Percentiles rank a stretch among this genome's conserved stretches.
Evolutionary conservation across 2,888 invertebrate genomes (phyloP).

Genomic region (Nomada lathburiana): DNA sequence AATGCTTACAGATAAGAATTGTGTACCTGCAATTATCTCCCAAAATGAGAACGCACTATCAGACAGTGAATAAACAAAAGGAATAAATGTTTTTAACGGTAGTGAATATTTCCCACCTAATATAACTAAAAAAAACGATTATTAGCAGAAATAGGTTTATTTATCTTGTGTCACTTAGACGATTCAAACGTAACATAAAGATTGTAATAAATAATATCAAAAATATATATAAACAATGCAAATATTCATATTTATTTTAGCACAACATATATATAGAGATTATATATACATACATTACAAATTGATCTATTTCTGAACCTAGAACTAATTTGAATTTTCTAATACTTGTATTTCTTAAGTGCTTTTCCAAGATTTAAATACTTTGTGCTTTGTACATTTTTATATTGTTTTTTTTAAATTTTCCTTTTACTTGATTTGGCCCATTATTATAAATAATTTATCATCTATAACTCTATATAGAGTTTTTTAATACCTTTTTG

Average conservation of each 20-base stretch:
- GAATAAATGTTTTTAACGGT: conserved; percentile 26
- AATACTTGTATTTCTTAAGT: conserved; percentile 83
- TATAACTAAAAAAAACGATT: not conserved
- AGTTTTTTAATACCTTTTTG: conserved; percentile 84
- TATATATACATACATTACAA: conserved; percentile 2
- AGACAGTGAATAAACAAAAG: conserved; percentile 80
- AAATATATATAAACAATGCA: conserved; percentile 8
- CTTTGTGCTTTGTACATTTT: conserved; percentile 82
- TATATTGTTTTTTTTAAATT: conserved; percentile 82
- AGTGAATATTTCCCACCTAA: conserved; percentile 1
- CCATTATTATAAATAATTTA: conserved; percentile 79
- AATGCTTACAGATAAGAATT: conserved; percentile 90
- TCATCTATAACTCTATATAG: conserved; percentile 81
- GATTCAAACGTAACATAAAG: not conserved
- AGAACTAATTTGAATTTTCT: conserved; percentile 48
- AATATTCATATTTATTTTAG: conserved; percentile 36
- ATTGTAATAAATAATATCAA: not conserved
- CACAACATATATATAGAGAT: conserved; percentile 15
- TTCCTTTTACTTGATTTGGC: conserved; percentile 81
- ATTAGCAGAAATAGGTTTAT: not conserved
- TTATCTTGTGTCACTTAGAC: not conserved
- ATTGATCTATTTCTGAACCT: not conserved
- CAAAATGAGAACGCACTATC: conserved; percentile 75
- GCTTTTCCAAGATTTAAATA: conserved; percentile 82
- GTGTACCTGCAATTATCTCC: conserved; percentile 85